Evolutionary conservation across 2,797 vertebrate species (phyloP).

Genomic region (Acrocephalus scirpaceus): DNA sequence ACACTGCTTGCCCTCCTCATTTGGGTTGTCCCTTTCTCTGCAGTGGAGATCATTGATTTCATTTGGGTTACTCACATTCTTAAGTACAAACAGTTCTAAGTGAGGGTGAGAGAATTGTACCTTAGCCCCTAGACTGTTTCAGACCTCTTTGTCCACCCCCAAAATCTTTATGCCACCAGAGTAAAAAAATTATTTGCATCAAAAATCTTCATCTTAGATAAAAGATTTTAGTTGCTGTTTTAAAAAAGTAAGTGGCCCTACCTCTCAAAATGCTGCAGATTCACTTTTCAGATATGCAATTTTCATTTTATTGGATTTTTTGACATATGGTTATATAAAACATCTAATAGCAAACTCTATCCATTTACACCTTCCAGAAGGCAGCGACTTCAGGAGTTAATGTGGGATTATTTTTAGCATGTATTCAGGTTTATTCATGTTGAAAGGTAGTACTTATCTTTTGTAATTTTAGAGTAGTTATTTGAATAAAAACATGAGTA

Average conservation of each 20-base stretch:
- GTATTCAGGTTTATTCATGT: slow-evolving; percentile 73
- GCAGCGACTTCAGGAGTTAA: slow-evolving; percentile 61
- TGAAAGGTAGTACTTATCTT: slow-evolving; percentile 77
- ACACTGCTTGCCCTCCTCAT: neutral
- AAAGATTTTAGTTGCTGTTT: neutral
- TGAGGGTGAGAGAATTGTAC: neutral
- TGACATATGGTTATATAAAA: slow-evolving; percentile 61
- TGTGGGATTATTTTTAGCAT: slow-evolving; percentile 68
- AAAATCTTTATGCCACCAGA: neutral
- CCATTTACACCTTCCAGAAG: slow-evolving; percentile 49
- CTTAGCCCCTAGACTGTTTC: neutral
- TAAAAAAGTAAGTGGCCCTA: neutral
- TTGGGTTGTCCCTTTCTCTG: neutral
- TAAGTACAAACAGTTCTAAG: neutral
- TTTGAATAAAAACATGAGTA: slow-evolving; percentile 73
- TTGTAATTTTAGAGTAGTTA: slow-evolving; percentile 71
- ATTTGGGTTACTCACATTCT: neutral
- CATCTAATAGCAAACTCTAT: slow-evolving; percentile 37
- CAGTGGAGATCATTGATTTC: neutral
- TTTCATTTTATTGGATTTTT: slow-evolving; percentile 40
- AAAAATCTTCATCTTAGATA: neutral
- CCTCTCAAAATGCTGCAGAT: neutral
- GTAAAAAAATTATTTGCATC: neutral
- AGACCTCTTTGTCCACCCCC: neutral
- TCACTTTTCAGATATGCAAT: neutral